A percentile compares a stretch with the other conserved stretches of the same genome.
These are phyloP conservation scores for Scatophagus argus DNA, from an alignment of 2,113 vertebrate genomes.

Conservation along the genomic window DNA sequence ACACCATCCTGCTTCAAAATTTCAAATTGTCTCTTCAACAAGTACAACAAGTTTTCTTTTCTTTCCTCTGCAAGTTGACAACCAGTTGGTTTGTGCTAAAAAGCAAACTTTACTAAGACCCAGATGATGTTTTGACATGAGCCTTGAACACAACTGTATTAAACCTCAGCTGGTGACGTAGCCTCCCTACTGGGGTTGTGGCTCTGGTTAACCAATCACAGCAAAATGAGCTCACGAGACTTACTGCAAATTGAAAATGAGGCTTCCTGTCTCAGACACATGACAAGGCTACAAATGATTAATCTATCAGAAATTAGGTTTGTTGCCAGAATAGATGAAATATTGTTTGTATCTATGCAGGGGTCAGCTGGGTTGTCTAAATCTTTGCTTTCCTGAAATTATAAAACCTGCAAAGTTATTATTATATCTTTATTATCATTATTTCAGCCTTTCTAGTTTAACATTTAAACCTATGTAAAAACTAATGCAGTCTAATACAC, in stretches of 20 bases:
- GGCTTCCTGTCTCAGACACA: not conserved
- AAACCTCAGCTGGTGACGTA: not conserved
- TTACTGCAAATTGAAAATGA: not conserved
- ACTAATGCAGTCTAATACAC: not conserved
- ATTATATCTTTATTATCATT: too few relatives aligned
- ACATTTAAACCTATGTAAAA: not conserved
- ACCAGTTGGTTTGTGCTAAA: fast-evolving
- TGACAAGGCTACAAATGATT: slow-evolving; percentile 35
- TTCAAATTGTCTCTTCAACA: not conserved
- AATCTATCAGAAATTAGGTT: slow-evolving; percentile 10
- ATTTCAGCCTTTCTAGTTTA: not conserved
- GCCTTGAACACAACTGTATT: not conserved
- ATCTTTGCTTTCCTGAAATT: not conserved
- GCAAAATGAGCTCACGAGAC: slow-evolving; percentile 2
- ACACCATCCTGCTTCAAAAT: not conserved
- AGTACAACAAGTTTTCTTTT: not conserved
- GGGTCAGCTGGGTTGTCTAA: not conserved
- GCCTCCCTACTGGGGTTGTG: slow-evolving; percentile 44
- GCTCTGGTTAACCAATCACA: slow-evolving; percentile 60
- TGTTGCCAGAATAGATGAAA: not conserved
- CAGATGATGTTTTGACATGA: not conserved
- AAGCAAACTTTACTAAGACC: not conserved
- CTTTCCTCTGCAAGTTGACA: not conserved
- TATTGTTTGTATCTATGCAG: not conserved
- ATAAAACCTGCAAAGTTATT: not conserved